Conservation (phyloP, 2,888 invertebrate species). For the Phortica magna region DNA sequence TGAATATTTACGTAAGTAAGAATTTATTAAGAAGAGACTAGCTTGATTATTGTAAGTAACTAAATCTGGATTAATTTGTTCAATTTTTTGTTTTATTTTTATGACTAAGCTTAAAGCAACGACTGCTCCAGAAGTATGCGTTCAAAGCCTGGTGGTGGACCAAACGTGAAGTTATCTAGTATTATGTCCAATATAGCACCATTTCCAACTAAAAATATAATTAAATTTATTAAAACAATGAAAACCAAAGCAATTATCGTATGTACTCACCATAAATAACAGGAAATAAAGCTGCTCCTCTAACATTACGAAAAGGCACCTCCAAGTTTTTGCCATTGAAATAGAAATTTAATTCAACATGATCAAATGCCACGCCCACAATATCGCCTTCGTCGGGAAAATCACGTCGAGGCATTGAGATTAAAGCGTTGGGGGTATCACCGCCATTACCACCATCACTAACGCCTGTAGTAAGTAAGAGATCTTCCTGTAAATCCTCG, state of each 20-base stretch:
- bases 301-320: slow-evolving; percentile 90
- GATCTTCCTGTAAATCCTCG: slow-evolving; percentile 78
- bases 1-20: slow-evolving; percentile 43
- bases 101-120: slow-evolving; percentile 83
- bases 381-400: slow-evolving; percentile 93
- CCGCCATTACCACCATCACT: slow-evolving; percentile 28
- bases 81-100: slow-evolving; percentile 5
- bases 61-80: slow-evolving; percentile 38
- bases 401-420: slow-evolving; percentile 57
- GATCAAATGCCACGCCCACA: slow-evolving; percentile 94
- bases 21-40: slow-evolving; percentile 44
- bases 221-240: neutral
- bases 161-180: slow-evolving; percentile 91
- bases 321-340: slow-evolving; percentile 94
- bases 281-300: slow-evolving; percentile 91
- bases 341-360: slow-evolving; percentile 96
- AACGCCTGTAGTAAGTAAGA: slow-evolving; percentile 65
- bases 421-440: slow-evolving; percentile 36
- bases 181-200: slow-evolving; percentile 98
- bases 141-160: slow-evolving; percentile 92
- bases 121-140: slow-evolving; percentile 98
- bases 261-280: slow-evolving; percentile 89
- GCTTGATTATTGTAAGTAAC: neutral
- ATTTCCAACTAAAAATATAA: slow-evolving; percentile 90
- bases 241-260: neutral